Evolutionary conservation across 2,797 vertebrate species (phyloP).

Genomic region (Rhadinocentrus ornatus): DNA sequence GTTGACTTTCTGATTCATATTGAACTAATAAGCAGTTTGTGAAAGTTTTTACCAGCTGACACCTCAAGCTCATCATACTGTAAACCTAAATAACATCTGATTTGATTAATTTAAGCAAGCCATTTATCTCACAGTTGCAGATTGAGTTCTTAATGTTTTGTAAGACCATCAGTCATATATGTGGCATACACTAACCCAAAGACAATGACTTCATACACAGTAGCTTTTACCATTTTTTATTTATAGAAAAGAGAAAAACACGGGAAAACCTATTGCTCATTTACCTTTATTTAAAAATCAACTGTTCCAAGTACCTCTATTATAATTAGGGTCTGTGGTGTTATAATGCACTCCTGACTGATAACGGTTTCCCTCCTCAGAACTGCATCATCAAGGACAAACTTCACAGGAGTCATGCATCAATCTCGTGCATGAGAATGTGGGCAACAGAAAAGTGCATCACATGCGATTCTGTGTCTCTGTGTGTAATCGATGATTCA

Average conservation of each 20-base stretch:
- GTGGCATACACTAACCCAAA: not conserved
- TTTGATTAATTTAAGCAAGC: not conserved
- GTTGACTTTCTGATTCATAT: not conserved
- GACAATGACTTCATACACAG: not conserved
- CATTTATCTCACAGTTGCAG: not conserved
- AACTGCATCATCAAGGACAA: not conserved
- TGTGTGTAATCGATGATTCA: constrained; percentile 1
- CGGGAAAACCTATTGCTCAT: no score
- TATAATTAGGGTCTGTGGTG: not conserved
- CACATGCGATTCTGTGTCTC: not conserved
- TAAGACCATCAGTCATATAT: not conserved
- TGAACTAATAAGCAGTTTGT: no score
- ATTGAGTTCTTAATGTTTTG: not conserved
- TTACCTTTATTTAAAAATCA: not conserved
- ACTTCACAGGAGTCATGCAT: not conserved
- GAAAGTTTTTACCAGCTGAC: not conserved
- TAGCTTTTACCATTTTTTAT: not conserved
- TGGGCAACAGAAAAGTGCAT: not conserved
- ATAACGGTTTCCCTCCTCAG: not conserved
- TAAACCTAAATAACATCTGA: not conserved
- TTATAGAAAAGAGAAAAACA: not conserved
- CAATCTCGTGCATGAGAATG: not conserved
- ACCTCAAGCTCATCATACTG: not conserved
- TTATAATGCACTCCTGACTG: not conserved
- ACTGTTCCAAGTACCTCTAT: not conserved